Percentiles rank a stretch among this genome's conserved stretches.
These are phyloP conservation scores for Apus apus DNA, from an alignment of 2,113 vertebrate species.

Conservation along the genomic window DNA sequence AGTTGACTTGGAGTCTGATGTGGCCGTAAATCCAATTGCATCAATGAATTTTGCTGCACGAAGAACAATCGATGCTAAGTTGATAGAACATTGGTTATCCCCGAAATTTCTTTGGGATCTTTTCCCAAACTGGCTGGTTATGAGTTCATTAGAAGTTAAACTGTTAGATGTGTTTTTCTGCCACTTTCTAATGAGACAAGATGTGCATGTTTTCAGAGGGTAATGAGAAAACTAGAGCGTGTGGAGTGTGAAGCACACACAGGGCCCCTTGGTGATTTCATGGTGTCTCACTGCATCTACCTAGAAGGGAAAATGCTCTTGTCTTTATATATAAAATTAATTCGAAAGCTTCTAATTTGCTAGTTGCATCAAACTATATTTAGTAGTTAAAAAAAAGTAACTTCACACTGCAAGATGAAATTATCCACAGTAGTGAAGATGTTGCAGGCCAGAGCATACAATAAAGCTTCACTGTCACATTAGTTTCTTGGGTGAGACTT, in stretches of 20 bases:
- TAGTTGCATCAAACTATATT: not conserved
- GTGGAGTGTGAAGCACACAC: not conserved
- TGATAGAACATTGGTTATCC: not conserved
- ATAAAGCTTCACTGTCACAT: not conserved
- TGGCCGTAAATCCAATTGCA: not conserved
- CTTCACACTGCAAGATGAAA: not conserved
- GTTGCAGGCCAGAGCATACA: not conserved
- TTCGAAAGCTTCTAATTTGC: not conserved
- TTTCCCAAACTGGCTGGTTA: not conserved
- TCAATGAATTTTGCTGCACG: not conserved
- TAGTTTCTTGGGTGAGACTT: not conserved
- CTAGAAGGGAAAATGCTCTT: not conserved
- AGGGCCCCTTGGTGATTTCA: not conserved
- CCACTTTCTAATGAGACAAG: not conserved
- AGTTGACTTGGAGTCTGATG: accelerated
- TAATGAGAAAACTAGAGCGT: not conserved
- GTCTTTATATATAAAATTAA: not conserved
- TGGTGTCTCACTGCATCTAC: not conserved
- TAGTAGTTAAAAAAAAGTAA: not conserved
- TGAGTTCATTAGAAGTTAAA: not conserved
- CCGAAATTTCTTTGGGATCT: not conserved
- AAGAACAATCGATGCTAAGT: not conserved
- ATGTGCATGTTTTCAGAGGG: not conserved
- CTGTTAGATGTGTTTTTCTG: not conserved
- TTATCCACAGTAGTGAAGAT: not conserved